Evolutionary conservation across 2,888 invertebrate genomes (phyloP).

Genomic region (Acleris laterana): DNA sequence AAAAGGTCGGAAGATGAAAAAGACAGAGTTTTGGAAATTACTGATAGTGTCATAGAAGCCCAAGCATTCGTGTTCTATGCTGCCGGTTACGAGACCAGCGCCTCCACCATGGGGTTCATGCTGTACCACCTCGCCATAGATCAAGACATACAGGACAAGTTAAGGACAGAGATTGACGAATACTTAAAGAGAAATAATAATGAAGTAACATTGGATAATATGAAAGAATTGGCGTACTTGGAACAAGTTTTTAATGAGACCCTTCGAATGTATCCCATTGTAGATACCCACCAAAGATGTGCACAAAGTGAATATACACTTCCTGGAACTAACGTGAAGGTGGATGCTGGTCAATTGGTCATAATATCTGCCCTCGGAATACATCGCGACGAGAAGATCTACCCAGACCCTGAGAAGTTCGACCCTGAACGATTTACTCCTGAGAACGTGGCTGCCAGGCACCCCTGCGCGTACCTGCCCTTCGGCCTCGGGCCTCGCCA

Average conservation of each 20-base stretch:
- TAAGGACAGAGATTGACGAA: constrained; percentile 57
- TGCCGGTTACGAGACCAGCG: constrained; percentile 74
- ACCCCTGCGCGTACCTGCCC: constrained; percentile 40
- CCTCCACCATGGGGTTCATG: constrained; percentile 63
- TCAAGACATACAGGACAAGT: constrained; percentile 62
- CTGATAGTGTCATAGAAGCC: constrained; percentile 59
- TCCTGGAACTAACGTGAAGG: constrained; percentile 52
- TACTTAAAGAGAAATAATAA: constrained; percentile 53
- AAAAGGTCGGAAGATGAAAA: constrained; percentile 20
- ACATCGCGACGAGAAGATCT: constrained; percentile 67
- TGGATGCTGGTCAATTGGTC: constrained; percentile 51
- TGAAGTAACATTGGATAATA: constrained; percentile 60
- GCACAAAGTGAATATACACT: constrained; percentile 57
- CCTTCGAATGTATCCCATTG: constrained; percentile 70
- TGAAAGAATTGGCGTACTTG: constrained; percentile 66
- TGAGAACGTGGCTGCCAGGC: constrained; percentile 41
- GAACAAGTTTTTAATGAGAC: constrained; percentile 69
- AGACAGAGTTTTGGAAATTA: constrained; percentile 47
- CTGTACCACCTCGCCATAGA: constrained; percentile 63
- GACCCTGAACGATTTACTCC: constrained; percentile 51
- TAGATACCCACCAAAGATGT: constrained; percentile 57
- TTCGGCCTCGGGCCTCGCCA: constrained; percentile 46
- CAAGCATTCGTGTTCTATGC: constrained; percentile 72
- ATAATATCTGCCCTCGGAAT: constrained; percentile 53
- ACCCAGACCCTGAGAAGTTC: constrained; percentile 47